Conservation (phyloP, 2,797 vertebrate genomes). For the Macrochelys suwanniensis region DNA sequence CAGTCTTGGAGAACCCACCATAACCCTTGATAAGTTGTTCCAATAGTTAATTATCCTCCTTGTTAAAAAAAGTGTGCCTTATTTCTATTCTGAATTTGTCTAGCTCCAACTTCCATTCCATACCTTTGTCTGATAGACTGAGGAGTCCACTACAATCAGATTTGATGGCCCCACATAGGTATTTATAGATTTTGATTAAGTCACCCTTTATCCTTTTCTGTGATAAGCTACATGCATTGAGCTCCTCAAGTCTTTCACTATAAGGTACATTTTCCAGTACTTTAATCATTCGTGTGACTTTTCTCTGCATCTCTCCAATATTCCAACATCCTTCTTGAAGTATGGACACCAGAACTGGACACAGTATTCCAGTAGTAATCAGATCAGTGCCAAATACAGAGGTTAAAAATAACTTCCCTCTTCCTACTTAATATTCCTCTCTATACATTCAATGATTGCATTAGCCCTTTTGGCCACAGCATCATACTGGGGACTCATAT, state of each 20-base stretch:
- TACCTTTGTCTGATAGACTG: neutral
- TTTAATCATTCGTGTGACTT: neutral
- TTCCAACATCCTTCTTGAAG: neutral
- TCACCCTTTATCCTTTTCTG: slow-evolving; percentile 15
- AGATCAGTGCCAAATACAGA: neutral
- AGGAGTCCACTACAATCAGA: neutral
- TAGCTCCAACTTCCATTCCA: neutral
- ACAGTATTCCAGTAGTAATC: neutral
- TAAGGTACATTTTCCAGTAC: slow-evolving; percentile 1
- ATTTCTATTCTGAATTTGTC: neutral
- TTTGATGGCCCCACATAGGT: neutral
- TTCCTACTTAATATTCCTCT: neutral
- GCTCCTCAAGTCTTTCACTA: neutral
- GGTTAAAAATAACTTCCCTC: neutral
- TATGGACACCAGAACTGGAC: neutral
- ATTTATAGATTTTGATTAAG: neutral
- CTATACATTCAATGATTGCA: neutral
- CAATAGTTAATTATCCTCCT: slow-evolving; percentile 16
- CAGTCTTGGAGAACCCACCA: slow-evolving; percentile 26
- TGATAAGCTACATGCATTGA: neutral
- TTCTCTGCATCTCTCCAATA: neutral
- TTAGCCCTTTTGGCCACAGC: neutral
- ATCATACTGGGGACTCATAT: neutral
- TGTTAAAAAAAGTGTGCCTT: neutral
- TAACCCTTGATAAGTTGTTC: neutral